A percentile compares a stretch with the other conserved stretches of the same genome.
phyloP scores from a whole-genome alignment of 2,888 invertebrate species.

The Melanotus villosus region DNA sequence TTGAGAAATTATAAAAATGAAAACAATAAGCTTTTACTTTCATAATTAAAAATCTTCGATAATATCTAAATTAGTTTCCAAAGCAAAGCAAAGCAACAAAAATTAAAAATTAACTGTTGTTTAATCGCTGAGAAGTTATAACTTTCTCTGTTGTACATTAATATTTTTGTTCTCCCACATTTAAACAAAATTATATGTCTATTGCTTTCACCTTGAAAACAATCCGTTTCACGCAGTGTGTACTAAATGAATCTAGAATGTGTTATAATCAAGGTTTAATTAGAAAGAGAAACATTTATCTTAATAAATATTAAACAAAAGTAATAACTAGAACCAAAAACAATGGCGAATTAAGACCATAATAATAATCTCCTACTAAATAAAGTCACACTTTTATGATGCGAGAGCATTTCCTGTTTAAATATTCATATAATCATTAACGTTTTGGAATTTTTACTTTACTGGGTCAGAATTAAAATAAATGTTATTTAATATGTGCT shows the following conservation, averaged over 20 bases:
- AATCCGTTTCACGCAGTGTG: background rate
- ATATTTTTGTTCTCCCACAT: constrained; percentile 9
- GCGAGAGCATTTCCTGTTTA: background rate
- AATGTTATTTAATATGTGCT: no score
- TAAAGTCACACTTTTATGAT: background rate
- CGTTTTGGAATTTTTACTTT: no score
- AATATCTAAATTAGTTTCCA: no score
- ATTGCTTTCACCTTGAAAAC: constrained; percentile 21
- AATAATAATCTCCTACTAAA: background rate
- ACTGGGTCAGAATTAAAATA: no score
- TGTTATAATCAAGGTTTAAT: background rate
- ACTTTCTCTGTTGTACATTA: constrained; percentile 12
- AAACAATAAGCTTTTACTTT: no score
- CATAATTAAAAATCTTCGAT: no score
- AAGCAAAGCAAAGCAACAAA: no score
- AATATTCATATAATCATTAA: background rate
- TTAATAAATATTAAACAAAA: background rate
- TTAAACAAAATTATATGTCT: background rate
- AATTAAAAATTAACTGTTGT: background rate
- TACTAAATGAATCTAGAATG: background rate
- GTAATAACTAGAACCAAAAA: background rate
- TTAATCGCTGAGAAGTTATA: background rate
- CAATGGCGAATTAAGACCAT: background rate
- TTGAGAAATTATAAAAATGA: no score
- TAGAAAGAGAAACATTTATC: background rate